These are phyloP conservation scores for Gonatopus flavifemur DNA, from an alignment of 1,140 invertebrate species.

Conservation along the genomic window DNA sequence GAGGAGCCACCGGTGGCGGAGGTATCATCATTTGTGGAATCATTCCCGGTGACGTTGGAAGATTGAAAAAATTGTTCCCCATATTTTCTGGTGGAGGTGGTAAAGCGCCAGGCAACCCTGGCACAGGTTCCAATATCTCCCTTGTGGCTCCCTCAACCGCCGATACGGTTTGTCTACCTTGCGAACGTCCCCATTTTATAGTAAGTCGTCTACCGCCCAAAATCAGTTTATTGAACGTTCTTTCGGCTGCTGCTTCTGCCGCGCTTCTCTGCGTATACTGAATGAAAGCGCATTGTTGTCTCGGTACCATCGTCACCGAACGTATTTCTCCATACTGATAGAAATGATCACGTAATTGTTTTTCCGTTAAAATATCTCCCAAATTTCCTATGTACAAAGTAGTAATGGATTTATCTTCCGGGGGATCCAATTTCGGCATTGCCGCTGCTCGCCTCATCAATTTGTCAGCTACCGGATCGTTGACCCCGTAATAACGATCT, in stretches of 20 bases:
- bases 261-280: constrained; percentile 89
- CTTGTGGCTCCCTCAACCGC: constrained; percentile 56
- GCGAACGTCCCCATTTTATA: constrained; percentile 96
- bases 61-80: constrained; percentile 66
- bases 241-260: constrained; percentile 92
- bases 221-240: constrained; percentile 94
- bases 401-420: constrained; percentile 95
- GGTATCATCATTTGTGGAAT: constrained; percentile 62
- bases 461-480: constrained; percentile 99
- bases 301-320: constrained; percentile 84
- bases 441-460: constrained; percentile 89
- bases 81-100: constrained; percentile 73
- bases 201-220: constrained; percentile 83
- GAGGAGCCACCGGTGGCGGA: constrained; percentile 54
- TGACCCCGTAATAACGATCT: constrained; percentile 96
- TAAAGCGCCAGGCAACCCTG: constrained; percentile 79
- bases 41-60: constrained; percentile 61
- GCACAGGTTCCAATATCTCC: constrained; percentile 77
- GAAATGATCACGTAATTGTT: constrained; percentile 89
- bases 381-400: constrained; percentile 96
- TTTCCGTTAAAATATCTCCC: constrained; percentile 85
- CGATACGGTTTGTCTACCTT: constrained; percentile 65
- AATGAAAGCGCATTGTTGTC: constrained; percentile 97
- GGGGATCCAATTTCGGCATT: constrained; percentile 92
- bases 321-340: constrained; percentile 99